Evolutionary conservation across 2,113 vertebrate genomes (phyloP), one percentile per base, ranked within the genome.

Genomic region (Erythrolamprus reginae): DNA sequence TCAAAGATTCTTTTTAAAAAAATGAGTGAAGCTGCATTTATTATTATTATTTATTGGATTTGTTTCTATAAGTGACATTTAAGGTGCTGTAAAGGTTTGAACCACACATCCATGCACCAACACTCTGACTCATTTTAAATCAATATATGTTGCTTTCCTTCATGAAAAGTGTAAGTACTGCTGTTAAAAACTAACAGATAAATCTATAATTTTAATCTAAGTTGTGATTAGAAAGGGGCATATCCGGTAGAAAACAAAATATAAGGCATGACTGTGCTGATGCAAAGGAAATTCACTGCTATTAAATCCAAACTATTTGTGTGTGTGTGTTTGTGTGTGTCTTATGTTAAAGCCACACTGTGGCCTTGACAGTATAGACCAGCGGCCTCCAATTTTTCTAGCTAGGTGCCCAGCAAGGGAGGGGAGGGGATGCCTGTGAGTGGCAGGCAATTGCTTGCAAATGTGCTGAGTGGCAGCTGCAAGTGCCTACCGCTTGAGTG

Each of bases 21-120:
- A 86, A 55, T 55, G 8, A 86, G 51, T 55, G 85, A 55, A 55
- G 19, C 52, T 33, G 21, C 10, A 55, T 52, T 23, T 55, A n/a
- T n/a, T n/a, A n/a, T n/a, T n/a, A n/a, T n/a, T n/a, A n/a, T n/a
- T n/a, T n/a, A n/a, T n/a, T n/a, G n/a, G n/a, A n/a, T n/a, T n/a
- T n/a, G n/a, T n/a, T n/a, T n/a, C n/a, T n/a, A 38, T 86, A 23
- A 86, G 19, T 86, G 85, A 86, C 85, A 38, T 86, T 55, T 55
- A 33, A 38, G n/a, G 21, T n/a, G 33, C 51, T 86, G 52, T 38
- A 53, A n/a, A 86, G n/a, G 52, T 53, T 21, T 86, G 50, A 53
- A 55, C 33, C 50, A 19, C 50, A 86, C 9, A 50, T n/a, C 85
- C 85, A 28, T 55, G 70, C 70, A 77, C 33, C 70, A 77, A 21